Base-by-base conservation (phyloP, 2,888 invertebrate species). In the Amaurobius ferox region DNA sequence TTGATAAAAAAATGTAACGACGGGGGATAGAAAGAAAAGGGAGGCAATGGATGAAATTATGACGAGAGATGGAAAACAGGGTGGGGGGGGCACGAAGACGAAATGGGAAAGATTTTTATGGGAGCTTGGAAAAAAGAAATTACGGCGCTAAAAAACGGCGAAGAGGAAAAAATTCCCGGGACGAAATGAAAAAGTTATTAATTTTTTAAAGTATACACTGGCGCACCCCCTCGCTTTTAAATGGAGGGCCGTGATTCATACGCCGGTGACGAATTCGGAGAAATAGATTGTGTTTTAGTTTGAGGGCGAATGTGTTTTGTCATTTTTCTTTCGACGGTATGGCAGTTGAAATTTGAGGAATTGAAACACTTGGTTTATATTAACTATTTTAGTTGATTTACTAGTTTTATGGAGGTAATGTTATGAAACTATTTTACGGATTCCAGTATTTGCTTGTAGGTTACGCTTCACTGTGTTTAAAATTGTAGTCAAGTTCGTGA, bases 91-190 rank as follows among this genome's bases (percentile, higher is more conserved):
- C 13, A 19, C 11, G 62, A 64, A 44, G 64, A 40, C 44, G 76
- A 76, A 76, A 76, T 76, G 76, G 76, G 55, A 76, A 76, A 73
- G 73, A 76, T 76, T 76, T 71, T 76, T 76, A 76, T 76, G 76
- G 40, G 44, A 64, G 76, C 44, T 44, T 29, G 64, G 44, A 61
- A 39, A 71, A 62, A 68, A 62, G 61, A 68, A 40, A 48, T 71
- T 48, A 71, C 71, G 19, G 32, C 48, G 70, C 62, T 39, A 73
- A 80, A 66, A 80, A 80, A 62, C n/a, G 68, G 64, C 32, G 66
- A 19, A 66, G 30, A 6, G 26, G 26, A 66, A 66, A 66, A 32
- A 66, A 32, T 66, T 23, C 55, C 55, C 23, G 55, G 55, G 64
- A 30, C 29, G 68, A 40, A 68, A 68, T 68, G 68, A 68, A 68